Conservation (phyloP, 2,797 vertebrate genomes). For the Halcyon badia region DNA sequence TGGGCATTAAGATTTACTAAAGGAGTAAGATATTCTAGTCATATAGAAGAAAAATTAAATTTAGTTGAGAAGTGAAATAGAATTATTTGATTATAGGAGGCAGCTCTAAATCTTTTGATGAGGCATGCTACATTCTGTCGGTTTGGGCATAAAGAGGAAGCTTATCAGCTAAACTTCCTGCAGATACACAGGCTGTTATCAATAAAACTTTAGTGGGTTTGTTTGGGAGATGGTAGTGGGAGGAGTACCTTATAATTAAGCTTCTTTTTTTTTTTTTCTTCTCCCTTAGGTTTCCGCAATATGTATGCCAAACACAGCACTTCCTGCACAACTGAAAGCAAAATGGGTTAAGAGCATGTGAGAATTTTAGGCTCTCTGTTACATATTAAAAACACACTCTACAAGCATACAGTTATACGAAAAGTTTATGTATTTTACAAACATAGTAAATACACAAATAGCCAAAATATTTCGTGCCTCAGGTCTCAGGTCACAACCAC, state of each 20-base stretch:
- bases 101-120: neutral
- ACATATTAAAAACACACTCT: neutral
- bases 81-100: neutral
- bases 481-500: neutral
- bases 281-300: neutral
- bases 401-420: neutral
- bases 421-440: neutral
- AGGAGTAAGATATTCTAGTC: neutral
- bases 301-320: neutral
- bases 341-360: neutral
- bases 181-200: neutral
- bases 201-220: neutral
- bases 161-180: neutral
- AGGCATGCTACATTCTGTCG: rapidly evolving
- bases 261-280: neutral
- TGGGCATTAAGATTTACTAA: neutral
- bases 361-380: neutral
- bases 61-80: neutral
- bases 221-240: neutral
- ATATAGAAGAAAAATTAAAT: neutral
- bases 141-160: neutral
- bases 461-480: neutral
- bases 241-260: neutral
- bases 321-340: neutral
- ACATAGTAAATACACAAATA: neutral